A percentile compares a stretch with the other conserved stretches of the same genome.
Conservation (phyloP, 2,113 vertebrate genomes). For the Gadus chalcogrammus region DNA sequence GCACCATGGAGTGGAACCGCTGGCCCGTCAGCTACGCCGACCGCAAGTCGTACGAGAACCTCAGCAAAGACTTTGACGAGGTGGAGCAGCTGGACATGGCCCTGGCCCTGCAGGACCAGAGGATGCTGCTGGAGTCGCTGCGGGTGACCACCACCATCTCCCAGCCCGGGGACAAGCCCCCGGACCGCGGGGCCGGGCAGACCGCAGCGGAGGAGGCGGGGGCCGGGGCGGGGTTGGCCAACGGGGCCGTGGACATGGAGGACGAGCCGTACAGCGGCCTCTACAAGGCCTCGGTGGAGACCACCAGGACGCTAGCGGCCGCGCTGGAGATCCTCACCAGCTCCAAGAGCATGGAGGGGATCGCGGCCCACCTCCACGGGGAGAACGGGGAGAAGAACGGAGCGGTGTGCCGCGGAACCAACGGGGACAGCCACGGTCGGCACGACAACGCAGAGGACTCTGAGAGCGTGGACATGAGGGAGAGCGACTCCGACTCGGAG, state of each 20-base stretch:
- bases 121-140: constrained; percentile 95
- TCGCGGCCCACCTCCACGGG: constrained; percentile 74
- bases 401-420: constrained; percentile 49
- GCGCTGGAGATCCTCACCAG: constrained; percentile 90
- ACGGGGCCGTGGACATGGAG: constrained; percentile 79
- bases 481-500: constrained; percentile 74
- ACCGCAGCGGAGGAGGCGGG: constrained; percentile 69
- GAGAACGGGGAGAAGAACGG: constrained; percentile 71
- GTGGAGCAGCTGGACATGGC: constrained; percentile 98
- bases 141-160: constrained; percentile 91
- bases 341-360: constrained; percentile 80
- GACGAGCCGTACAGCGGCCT: constrained; percentile 85
- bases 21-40: constrained; percentile 98
- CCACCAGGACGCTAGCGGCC: constrained; percentile 87
- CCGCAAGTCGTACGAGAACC: constrained; percentile 92
- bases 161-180: constrained; percentile 75
- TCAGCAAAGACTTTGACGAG: constrained; percentile 93
- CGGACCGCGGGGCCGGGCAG: constrained; percentile 71
- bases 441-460: constrained; percentile 58
- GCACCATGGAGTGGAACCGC: constrained; percentile 99
- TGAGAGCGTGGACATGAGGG: constrained; percentile 70
- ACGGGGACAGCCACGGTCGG: constrained; percentile 58
- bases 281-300: constrained; percentile 86
- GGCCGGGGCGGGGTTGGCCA: constrained; percentile 68
- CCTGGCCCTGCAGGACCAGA: constrained; percentile 95